Conservation (phyloP, 1,140 invertebrate genomes). For the Calliopsis andreniformis region DNA sequence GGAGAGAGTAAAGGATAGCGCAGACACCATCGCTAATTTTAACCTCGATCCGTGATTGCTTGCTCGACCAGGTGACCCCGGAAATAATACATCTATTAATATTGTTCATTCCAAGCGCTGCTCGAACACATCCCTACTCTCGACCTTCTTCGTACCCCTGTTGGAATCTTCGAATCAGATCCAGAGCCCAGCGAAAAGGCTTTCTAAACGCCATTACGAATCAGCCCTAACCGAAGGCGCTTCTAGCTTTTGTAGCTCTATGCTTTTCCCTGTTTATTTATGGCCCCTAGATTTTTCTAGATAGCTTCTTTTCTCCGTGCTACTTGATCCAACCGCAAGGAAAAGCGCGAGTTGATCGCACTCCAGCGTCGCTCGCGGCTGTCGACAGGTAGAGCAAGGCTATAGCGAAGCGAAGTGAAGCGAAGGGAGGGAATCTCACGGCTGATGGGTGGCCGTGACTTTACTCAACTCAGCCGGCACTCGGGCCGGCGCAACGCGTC, state of each 20-base stretch:
- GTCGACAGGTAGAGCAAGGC: constrained; percentile 71
- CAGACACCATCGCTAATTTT: constrained; percentile 48
- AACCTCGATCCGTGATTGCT: constrained; percentile 45
- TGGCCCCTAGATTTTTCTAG: too few species aligned
- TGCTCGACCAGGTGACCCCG: not conserved
- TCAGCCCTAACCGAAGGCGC: too few species aligned
- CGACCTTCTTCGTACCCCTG: constrained; percentile 58
- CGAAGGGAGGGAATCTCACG: constrained; percentile 78
- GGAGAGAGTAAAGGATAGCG: constrained; percentile 59
- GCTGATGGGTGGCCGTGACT: constrained; percentile 81
- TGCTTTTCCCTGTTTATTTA: too few species aligned
- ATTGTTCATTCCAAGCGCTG: constrained; percentile 19
- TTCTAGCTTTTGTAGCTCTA: too few species aligned
- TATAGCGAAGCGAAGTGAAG: constrained; percentile 70
- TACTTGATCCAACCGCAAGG: too few species aligned
- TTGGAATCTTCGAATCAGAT: too few species aligned
- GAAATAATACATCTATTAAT: too few species aligned
- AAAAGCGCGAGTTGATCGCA: constrained; percentile 36
- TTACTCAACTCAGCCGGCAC: constrained; percentile 79
- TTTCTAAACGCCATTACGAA: too few species aligned
- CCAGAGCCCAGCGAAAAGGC: too few species aligned
- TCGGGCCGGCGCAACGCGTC: constrained; percentile 79
- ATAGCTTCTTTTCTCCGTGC: too few species aligned
- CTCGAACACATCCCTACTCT: constrained; percentile 35
- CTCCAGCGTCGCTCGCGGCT: constrained; percentile 61